Percentiles rank a stretch among this genome's conserved stretches.
These are phyloP conservation scores for Pissodes strobi DNA, from an alignment of 1,140 invertebrate species.

Conservation along the genomic window DNA sequence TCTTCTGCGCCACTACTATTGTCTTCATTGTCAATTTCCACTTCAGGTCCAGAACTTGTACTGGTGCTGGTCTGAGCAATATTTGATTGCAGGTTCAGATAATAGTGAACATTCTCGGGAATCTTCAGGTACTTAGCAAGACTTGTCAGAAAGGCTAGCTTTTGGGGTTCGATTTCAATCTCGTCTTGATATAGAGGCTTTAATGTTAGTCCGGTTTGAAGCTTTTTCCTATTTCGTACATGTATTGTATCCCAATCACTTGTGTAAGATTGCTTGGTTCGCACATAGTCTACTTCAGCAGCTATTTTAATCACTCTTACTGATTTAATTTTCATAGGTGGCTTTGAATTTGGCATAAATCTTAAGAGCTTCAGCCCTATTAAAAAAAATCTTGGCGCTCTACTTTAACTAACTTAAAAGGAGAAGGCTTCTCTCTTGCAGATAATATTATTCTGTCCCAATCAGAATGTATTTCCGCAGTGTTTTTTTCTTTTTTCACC, in stretches of 20 bases:
- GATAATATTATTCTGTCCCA: no score
- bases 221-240: not conserved
- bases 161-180: slow-evolving; percentile 2
- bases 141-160: not conserved
- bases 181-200: not conserved
- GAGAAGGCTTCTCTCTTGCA: no score
- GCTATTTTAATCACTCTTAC: no score
- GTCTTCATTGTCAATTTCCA: slow-evolving; percentile 8
- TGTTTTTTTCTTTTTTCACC: no score
- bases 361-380: no score
- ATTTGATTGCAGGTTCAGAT: slow-evolving; percentile 1
- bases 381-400: no score
- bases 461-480: no score
- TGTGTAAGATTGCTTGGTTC: not conserved
- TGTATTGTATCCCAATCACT: not conserved
- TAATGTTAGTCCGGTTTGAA: not conserved
- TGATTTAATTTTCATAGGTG: no score
- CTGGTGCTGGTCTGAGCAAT: slow-evolving; percentile 4
- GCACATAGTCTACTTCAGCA: no score
- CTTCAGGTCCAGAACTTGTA: slow-evolving; percentile 1
- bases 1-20: slow-evolving; percentile 6
- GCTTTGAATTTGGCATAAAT: no score
- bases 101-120: slow-evolving; percentile 7
- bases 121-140: no score
- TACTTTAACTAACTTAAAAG: no score